Base-by-base conservation (phyloP, 2,888 invertebrate species). In the Troglohyphantes excavatus region DNA sequence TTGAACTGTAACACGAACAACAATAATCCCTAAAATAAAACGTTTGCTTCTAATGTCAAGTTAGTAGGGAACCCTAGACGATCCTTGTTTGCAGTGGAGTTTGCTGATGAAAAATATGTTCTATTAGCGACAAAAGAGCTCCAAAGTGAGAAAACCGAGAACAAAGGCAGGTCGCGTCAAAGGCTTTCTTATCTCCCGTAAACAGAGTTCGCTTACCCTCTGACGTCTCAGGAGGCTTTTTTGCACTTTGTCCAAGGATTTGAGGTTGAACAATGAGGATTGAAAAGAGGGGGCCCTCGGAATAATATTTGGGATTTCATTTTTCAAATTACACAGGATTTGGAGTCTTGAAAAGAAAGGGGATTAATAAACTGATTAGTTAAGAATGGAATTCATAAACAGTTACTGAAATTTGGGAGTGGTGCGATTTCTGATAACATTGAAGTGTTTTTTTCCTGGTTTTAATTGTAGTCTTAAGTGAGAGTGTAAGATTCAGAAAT, bases 111-210 rank as follows among this genome's bases (percentile, higher is more conserved):
- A 53, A 53, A 53, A 53, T 53, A 53, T 17, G 53, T 53, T n/a
- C n/a, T 53, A 53, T 53, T n/a, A 53, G n/a, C 53, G 3, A 53
- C 53, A 53, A 53, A 39, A 53, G 53, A 53, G 53, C 5, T 53
- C n/a, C 53, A n/a, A 53, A 53, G 53, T 53, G 1, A 17, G 53
- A 53, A 53, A 53, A n/a, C 13, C 5, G 53, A n/a, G 53, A 53
- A 53, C 53, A 53, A 53, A 53, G 53, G 17, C 53, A n/a, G 17
- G 13, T 53, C 13, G 13, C 53, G 13, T 46, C 46, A 46, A 46
- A 46, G 46, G 46, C 46, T 53, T 53, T 53, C 53, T 53, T 53
- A 53, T 53, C 53, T 53, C n/a, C n/a, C 17, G 53, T 53, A 53
- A 53, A 53, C 53, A 53, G 53, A 53, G 53, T 53, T 53, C n/a